Evolutionary conservation across 1,140 invertebrate genomes (phyloP).

Genomic region (Calliphora vicina): DNA sequence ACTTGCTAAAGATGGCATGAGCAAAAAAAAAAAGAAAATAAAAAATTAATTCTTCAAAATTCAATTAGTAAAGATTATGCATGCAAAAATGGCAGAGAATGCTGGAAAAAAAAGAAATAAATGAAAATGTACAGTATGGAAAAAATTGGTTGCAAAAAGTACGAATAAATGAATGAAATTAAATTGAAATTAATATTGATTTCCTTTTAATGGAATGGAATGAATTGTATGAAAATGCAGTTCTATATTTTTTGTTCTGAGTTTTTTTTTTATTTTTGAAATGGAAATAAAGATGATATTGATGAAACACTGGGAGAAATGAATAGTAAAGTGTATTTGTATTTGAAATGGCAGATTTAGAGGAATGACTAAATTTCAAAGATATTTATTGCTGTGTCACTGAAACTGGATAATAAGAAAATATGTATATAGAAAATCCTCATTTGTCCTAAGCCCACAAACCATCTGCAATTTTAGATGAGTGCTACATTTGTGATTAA

Average conservation of each 20-base stretch:
- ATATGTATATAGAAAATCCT: too few species aligned
- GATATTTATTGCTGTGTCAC: too few species aligned
- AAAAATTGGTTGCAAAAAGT: background rate
- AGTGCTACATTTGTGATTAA: too few species aligned
- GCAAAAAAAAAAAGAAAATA: background rate
- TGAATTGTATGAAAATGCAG: conserved; percentile 16
- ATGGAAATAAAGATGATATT: background rate
- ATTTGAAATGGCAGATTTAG: too few species aligned
- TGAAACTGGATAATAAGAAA: too few species aligned
- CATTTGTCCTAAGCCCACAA: too few species aligned
- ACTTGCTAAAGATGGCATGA: background rate
- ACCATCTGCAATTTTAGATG: too few species aligned
- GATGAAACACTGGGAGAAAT: background rate
- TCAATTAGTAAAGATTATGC: conserved; percentile 32
- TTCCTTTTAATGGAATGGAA: conserved; percentile 22
- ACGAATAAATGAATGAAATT: conserved; percentile 16
- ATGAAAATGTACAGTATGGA: background rate
- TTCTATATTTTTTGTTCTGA: background rate
- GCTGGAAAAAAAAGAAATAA: background rate
- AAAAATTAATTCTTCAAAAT: conserved; percentile 28
- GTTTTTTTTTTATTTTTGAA: background rate
- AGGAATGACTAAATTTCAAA: too few species aligned
- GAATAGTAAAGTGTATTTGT: background rate
- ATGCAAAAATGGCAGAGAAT: conserved; percentile 9
- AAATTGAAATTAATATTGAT: conserved; percentile 29